Base-by-base conservation (phyloP, 2,888 invertebrate genomes). In the Philhelius pedissequus region DNA sequence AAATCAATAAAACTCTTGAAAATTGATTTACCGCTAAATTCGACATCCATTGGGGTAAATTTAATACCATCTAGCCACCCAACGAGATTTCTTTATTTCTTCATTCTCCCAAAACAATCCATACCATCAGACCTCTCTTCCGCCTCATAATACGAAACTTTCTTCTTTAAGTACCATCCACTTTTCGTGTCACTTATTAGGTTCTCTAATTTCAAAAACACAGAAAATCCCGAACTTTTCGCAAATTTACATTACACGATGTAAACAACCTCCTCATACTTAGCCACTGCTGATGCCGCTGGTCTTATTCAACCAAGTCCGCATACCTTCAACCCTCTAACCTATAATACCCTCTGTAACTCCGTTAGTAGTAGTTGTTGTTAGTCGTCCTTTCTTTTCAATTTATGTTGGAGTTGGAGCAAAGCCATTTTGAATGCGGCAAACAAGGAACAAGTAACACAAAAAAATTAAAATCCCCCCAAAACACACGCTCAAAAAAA, bases 341-440 rank as follows among this genome's bases (percentile, higher is more conserved):
- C 45, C n/a, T n/a, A 45, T 9, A 20, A 32, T 30, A 43, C 18
- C 43, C n/a, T 20, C 20, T 45, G 1, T 4, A 54, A 30, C 9
- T 22, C 15, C 13, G 30, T 20, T 20, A 32, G 18, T 11, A 20
- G 30, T 54, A 1, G 15, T 48, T 20, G n/a, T 27, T n/a, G 7
- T 3, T 9, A 54, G 54, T 56, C 20, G 30, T 54, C 0, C n/a
- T 52, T 18, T 32, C 25, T 30, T 25, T 25, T 4, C 30, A 48
- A 3, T 43, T 18, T 5, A 5, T 27, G 9, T n/a, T 43, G 11
- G 35, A 15, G 15, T 48, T 60, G 43, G 69, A 80, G 22, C 32
- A 54, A 38, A 76, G 70, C 68, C 76, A 76, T 80, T 80, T 80
- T 18, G 35, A 56, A 45, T 80, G 80, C 75, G 75, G 38, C 69